Conservation (phyloP, 2,888 invertebrate genomes). For the Mesorhabditis sp. region DNA sequence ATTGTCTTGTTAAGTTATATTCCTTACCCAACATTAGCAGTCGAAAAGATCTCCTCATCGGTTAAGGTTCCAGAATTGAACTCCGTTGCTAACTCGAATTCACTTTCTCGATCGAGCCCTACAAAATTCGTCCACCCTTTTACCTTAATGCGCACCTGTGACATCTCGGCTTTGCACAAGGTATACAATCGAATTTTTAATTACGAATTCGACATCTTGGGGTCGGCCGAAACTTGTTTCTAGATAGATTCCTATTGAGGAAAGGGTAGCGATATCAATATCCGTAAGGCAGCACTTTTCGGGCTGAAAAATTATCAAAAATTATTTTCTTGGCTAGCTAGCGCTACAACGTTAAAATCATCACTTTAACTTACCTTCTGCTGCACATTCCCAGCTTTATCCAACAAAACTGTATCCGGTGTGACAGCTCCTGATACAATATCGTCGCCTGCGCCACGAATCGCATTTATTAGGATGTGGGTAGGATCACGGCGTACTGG, state of each 20-base stretch:
- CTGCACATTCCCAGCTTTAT: conserved; percentile 11
- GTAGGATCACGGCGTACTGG: conserved; percentile 72
- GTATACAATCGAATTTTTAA: conserved; percentile 64
- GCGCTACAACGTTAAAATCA: not conserved
- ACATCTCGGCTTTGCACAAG: conserved; percentile 55
- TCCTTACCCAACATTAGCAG: conserved; percentile 74
- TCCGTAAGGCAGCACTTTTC: conserved; percentile 25
- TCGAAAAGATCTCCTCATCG: conserved; percentile 69
- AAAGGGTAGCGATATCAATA: conserved; percentile 60
- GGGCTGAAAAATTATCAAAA: conserved; percentile 15
- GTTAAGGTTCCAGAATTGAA: conserved; percentile 70
- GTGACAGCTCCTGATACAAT: conserved; percentile 77
- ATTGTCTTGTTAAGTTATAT: not conserved
- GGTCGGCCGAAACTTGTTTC: conserved; percentile 71
- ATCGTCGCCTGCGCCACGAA: conserved; percentile 79
- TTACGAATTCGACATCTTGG: conserved; percentile 77
- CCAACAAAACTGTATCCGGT: conserved; percentile 65
- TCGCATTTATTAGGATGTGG: conserved; percentile 72
- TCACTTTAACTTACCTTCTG: conserved; percentile 7
- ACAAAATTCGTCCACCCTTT: conserved; percentile 64
- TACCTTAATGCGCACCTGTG: conserved; percentile 59
- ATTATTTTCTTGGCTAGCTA: not conserved
- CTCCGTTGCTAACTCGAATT: conserved; percentile 77
- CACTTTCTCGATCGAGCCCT: conserved; percentile 71
- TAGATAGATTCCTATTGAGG: conserved; percentile 66